Base-by-base conservation (phyloP, 2,113 vertebrate genomes). In the Lonchura striata region DNA sequence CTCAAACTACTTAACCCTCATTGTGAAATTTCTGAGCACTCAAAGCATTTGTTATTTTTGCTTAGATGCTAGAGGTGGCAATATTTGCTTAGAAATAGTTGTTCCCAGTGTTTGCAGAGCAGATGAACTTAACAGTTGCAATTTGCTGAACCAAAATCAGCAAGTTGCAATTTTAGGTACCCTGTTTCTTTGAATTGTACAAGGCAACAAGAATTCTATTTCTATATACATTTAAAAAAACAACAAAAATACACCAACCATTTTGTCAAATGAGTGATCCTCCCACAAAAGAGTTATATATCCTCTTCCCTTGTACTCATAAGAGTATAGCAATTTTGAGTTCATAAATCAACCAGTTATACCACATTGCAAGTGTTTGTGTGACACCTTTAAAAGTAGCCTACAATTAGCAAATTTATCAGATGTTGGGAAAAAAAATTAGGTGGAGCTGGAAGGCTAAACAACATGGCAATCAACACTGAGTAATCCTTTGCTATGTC, bases 221-320 rank as follows among this genome's bases (percentile, higher is more conserved):
- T 50, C 47, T 42, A 10, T 25, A 33, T 17, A 37, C 2, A 3
- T 42, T 61, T 4, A 61, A 61, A n/a, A 56, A 39, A 18, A 19
- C 19, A 47, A 23, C 8, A 64, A 56, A 78, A 64, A 28, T 6
- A 0, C 1, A 3, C 21, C 17, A 75, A 20, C 15, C 4, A 15
- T 79, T 46, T 66, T 17, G 3, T 54, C 17, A 30, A 68, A 15
- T 61, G 46, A 81, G 8, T 69, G 35, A 53, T 31, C 4, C 17
- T 13, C 22, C 28, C 17, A 16, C 1, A 2, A 61, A 54, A 50
- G 18, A 7, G 3, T 20, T 72, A 11, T 6, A 17, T 22, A 23
- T 75, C 19, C 17, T 72, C 17, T 60, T 72, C 28, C 37, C 41
- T 69, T 47, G 15, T 37, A 46, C 28, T 92, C 10, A 17, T 63